These are phyloP conservation scores for Hyles lineata DNA, from an alignment of 2,888 invertebrate species.

Conservation along the genomic window DNA sequence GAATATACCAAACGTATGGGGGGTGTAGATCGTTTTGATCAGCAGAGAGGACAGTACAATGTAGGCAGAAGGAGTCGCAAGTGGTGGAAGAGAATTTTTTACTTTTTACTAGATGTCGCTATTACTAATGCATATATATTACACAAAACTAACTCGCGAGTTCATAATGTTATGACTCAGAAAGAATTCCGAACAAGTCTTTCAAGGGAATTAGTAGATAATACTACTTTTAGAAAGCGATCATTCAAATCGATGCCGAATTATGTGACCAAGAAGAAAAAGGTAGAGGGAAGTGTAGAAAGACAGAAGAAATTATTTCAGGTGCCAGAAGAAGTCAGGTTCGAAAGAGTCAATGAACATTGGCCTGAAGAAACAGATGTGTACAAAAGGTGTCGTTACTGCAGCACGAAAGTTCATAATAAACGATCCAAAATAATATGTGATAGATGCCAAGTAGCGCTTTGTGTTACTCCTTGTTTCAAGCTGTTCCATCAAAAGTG, in stretches of 20 bases:
- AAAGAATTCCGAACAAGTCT: constrained; percentile 33
- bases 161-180: constrained; percentile 34
- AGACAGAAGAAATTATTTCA: background rate
- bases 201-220: constrained; percentile 31
- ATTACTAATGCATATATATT: constrained; percentile 37
- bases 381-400: constrained; percentile 39
- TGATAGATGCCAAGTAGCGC: constrained; percentile 33
- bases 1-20: constrained; percentile 41
- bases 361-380: constrained; percentile 27
- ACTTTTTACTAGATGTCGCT: constrained; percentile 36
- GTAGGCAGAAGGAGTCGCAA: constrained; percentile 33
- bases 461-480: constrained; percentile 33
- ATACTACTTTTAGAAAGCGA: constrained; percentile 33
- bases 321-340: constrained; percentile 3
- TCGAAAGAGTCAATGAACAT: background rate
- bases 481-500: constrained; percentile 26
- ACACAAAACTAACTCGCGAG: constrained; percentile 32
- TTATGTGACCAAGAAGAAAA: constrained; percentile 22
- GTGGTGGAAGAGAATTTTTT: constrained; percentile 36
- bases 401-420: constrained; percentile 36
- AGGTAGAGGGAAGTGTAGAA: background rate
- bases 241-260: constrained; percentile 30
- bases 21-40: constrained; percentile 41
- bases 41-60: constrained; percentile 33
- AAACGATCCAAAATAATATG: constrained; percentile 34